Base-by-base conservation (phyloP, 2,888 invertebrate species). In the Drosophila suboccidentalis region DNA sequence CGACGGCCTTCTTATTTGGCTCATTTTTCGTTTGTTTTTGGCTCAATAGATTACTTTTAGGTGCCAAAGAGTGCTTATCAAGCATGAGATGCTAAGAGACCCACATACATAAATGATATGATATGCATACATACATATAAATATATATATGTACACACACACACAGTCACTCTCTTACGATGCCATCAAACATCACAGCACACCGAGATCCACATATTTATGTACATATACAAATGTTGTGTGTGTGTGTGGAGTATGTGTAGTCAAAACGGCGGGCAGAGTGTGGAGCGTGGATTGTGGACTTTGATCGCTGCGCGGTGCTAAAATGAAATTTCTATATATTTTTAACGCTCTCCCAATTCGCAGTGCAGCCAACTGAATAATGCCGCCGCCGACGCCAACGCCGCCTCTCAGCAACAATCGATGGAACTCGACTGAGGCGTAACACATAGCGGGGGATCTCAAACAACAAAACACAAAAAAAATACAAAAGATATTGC, bases 321-420 rank as follows among this genome's bases (percentile, higher is more conserved):
- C 70, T 71, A 65, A 72, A 79, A 83, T 83, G 78, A 84, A 87
- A 87, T 84, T 82, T 87, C 85, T 82, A 87, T 82, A 71, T 72
- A 47, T 49, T 78, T 77, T 50, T 47, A 68, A 46, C 72, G 65
- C 76, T 76, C 76, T 77, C 78, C 64, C 65, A 70, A 70, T 65
- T 72, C 26, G 64, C 64, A 47, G 50, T 75, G 69, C 64, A 76
- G 19, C 39, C 38, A 54, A 44, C 55, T 36, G 26, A 22, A 34
- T 3, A 55, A 44, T 38, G 46, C n/a, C 47, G 43, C 51, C 32
- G 19, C 13, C 71, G 22, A 4, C 22, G 22, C 22, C 22, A 3
- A 19, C 47, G 46, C n/a, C 47, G 19, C 13, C 71, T 64, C 60
- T 61, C 43, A 55, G 43, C 46, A 41, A 32, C 49, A 39, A 34